These are phyloP conservation scores for Diarsia dahlii DNA, from an alignment of 2,888 invertebrate species.

Conservation along the genomic window DNA sequence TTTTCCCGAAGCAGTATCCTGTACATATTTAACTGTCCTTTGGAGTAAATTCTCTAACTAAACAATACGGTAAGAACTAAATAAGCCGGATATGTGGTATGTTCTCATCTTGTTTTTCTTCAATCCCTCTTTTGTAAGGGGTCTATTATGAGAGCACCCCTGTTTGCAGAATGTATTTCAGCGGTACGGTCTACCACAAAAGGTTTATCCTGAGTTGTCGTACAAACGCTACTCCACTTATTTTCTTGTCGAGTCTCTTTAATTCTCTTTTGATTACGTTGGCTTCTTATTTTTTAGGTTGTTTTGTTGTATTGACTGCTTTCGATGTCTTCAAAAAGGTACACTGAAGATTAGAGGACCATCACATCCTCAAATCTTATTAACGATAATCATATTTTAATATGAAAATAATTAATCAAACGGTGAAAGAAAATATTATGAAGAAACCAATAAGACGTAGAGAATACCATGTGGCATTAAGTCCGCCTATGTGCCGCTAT, in stretches of 20 bases:
- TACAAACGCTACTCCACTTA: conserved; percentile 53
- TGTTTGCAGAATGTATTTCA: conserved; percentile 77
- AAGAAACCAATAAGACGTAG: too few relatives aligned
- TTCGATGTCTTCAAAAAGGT: neutral
- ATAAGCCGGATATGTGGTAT: conserved; percentile 61
- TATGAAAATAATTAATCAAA: neutral
- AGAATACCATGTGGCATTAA: too few relatives aligned
- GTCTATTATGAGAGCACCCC: conserved; percentile 75
- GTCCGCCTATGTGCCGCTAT: too few relatives aligned
- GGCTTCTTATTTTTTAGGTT: conserved; percentile 5
- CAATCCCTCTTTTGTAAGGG: conserved; percentile 71
- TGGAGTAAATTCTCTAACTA: conserved; percentile 42
- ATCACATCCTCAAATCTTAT: neutral
- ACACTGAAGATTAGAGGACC: too few relatives aligned
- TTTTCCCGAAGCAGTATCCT: neutral
- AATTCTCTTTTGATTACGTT: conserved; percentile 46
- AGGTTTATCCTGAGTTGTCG: conserved; percentile 68
- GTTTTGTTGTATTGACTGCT: neutral
- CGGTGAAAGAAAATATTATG: too few relatives aligned
- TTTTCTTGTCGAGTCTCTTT: conserved; percentile 45
- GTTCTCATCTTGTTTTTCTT: conserved; percentile 73
- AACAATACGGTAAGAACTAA: conserved; percentile 55
- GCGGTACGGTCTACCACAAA: conserved; percentile 72
- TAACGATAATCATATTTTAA: neutral
- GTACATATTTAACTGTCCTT: conserved; percentile 39